These are phyloP conservation scores for Cynodonichthys magdalenae DNA, from an alignment of 2,797 vertebrate species.

Conservation along the genomic window DNA sequence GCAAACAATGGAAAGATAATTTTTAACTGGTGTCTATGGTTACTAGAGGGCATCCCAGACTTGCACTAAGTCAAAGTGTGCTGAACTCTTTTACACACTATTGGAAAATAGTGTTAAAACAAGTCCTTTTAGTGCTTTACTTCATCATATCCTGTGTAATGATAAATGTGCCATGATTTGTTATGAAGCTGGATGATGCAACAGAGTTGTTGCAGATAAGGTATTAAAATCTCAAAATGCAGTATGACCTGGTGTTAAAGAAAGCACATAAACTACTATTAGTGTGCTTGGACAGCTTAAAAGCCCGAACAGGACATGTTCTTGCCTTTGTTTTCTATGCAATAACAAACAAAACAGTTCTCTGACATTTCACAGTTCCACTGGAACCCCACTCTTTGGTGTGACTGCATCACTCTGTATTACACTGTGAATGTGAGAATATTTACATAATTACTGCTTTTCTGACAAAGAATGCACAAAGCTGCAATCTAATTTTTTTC, in stretches of 20 bases:
- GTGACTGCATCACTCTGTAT: constrained; percentile 24
- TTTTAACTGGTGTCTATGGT: constrained; percentile 60
- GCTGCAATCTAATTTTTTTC: constrained; percentile 26
- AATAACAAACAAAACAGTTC: constrained; percentile 13
- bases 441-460: constrained; percentile 52
- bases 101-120: constrained; percentile 29
- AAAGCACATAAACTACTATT: constrained; percentile 6
- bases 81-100: constrained; percentile 31
- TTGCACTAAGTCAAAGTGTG: constrained; percentile 34
- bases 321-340: constrained; percentile 21
- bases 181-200: background rate
- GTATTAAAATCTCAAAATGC: background rate
- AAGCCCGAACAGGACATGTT: constrained; percentile 16
- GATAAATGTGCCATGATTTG: background rate
- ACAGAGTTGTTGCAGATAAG: background rate
- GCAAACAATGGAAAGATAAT: constrained; percentile 62
- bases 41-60: constrained; percentile 42
- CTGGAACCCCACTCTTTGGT: constrained; percentile 21
- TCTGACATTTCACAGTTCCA: constrained; percentile 17
- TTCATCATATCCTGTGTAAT: constrained; percentile 5
- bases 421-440: constrained; percentile 19
- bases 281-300: constrained; percentile 4
- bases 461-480: constrained; percentile 26
- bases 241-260: background rate
- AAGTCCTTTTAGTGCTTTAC: constrained; percentile 15